Conservation (phyloP, 30 jellyfish, hydroid and myxozoan genomes). For the Turritopsis rubra region DNA sequence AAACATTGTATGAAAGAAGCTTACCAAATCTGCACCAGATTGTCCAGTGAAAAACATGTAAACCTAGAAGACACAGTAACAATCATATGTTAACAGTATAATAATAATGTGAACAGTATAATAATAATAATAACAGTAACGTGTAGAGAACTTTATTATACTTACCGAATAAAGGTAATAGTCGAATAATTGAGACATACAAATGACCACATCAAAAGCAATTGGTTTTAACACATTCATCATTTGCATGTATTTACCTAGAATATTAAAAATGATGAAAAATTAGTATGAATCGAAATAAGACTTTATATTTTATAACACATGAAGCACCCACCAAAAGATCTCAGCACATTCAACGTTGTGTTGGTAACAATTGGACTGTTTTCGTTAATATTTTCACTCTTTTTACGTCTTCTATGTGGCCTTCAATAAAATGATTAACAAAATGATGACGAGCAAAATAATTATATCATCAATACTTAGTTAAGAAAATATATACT, state of each 20-base stretch:
- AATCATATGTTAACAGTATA: not conserved
- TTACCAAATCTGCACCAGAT: constrained; percentile 18
- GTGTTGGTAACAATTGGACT: constrained; percentile 82
- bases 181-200: constrained; percentile 92
- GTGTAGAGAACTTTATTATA: too few relatives aligned
- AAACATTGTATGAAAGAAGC: not conserved
- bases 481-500: constrained; percentile 17
- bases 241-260: constrained; percentile 94
- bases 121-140: not conserved
- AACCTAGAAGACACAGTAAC: not conserved
- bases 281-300: not conserved
- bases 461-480: not conserved
- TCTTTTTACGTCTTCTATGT: constrained; percentile 11
- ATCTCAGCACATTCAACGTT: constrained; percentile 74
- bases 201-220: constrained; percentile 86
- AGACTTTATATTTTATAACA: not conserved
- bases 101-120: not conserved
- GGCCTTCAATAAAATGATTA: not conserved
- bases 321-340: constrained; percentile 66
- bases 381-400: constrained; percentile 34
- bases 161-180: constrained; percentile 77
- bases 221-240: constrained; percentile 88
- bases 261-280: not conserved
- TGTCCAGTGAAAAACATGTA: constrained; percentile 9
- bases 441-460: not conserved